These are phyloP conservation scores for Drosophila trapezifrons DNA, from an alignment of 1,140 invertebrate genomes.

Conservation along the genomic window DNA sequence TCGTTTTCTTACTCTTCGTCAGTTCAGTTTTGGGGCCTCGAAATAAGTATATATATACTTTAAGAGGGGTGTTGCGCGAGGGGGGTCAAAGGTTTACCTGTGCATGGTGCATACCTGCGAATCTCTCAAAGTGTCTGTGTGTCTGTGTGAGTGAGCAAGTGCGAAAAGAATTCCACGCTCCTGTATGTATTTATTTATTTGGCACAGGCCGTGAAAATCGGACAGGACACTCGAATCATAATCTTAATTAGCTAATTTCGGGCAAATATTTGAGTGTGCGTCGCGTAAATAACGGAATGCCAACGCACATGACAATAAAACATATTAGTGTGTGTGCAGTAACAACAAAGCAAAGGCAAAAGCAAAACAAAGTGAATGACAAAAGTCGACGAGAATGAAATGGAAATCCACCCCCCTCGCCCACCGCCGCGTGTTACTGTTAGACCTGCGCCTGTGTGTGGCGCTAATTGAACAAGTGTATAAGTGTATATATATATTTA, in stretches of 20 bases:
- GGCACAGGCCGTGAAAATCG: conserved; percentile 49
- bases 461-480: conserved; percentile 73
- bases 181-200: conserved; percentile 45
- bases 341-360: conserved; percentile 59
- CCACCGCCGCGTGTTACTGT: conserved; percentile 12
- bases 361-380: conserved; percentile 66
- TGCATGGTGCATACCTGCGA: conserved; percentile 25
- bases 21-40: conserved; percentile 21
- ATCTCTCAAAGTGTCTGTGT: conserved; percentile 2
- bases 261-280: conserved; percentile 57
- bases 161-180: conserved; percentile 19
- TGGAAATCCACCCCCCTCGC: conserved; percentile 61
- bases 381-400: conserved; percentile 74
- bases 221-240: conserved; percentile 50
- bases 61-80: background rate
- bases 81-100: conserved; percentile 31
- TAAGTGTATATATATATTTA: conserved; percentile 25
- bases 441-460: conserved; percentile 57
- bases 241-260: conserved; percentile 69
- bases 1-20: conserved; percentile 47
- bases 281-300: conserved; percentile 66
- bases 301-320: conserved; percentile 55
- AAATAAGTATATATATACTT: conserved; percentile 26
- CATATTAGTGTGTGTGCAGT: conserved; percentile 22
- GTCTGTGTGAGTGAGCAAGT: conserved; percentile 30